Evolutionary conservation across 2,797 vertebrate genomes (phyloP), one percentile per base, ranked within the genome.

Genomic region (Esox lucius): DNA sequence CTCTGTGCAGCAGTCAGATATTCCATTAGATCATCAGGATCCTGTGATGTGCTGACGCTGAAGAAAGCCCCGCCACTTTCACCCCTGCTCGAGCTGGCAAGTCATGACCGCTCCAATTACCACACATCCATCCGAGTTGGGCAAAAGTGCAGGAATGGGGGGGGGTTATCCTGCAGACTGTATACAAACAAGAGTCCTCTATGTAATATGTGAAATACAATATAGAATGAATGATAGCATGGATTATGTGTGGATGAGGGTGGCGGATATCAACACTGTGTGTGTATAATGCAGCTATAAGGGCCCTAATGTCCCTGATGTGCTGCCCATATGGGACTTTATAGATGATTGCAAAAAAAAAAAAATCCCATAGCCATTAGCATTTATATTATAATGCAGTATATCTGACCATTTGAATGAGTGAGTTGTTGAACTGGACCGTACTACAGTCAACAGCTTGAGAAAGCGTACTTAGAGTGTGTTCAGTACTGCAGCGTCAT

Each of bases 1-100:
- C 53, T 61, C 56, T 35, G 33, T 51, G 49, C 66, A 28, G 24
- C 56, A 86, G 64, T 64, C 75, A 84, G 85, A 91, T 87, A 87
- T 90, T 90, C 83, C 83, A 90, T 90, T 90, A 90, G 86, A 91
- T 93, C 88, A 89, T 90, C 90, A 87, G 81, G 83, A 77, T 71
- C 83, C 83, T 88, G 78, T 86, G 85, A 88, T 85, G 83, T 91
- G 90, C 87, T 91, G 87, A 90, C 83, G 83, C 79, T 0, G 71
- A 88, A 64, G 85, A 78, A 66, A 49, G 53, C 73, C 76, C 65
- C 71, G 74, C 70, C 64, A 39, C 59, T 7, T 59, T 67, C 33
- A 49, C n/a, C 22, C 53, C 35, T 35, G 22, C 53, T 83, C 83
- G 81, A 81, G 78, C 80, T 87, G 86, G 84, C 87, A 88, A 85